Evolutionary conservation across 2,113 vertebrate genomes (phyloP).

Genomic region (Mohoua ochrocephala): DNA sequence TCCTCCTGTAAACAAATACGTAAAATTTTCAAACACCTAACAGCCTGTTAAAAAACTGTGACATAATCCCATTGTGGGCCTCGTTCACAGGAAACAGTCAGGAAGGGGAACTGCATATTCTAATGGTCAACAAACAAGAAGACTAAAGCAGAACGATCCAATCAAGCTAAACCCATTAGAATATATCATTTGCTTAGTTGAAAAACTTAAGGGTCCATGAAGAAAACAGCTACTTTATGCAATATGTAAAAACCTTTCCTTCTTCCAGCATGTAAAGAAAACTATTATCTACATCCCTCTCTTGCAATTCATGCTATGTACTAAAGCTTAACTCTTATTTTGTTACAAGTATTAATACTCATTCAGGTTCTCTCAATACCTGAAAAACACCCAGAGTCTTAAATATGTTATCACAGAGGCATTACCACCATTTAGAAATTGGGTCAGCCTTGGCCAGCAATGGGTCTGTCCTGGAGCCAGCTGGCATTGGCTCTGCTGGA

Average conservation of each 20-base stretch:
- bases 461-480: neutral
- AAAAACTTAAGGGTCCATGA: neutral
- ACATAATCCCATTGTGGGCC: accelerated
- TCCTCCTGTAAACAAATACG: neutral
- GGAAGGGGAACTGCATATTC: neutral
- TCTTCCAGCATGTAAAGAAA: neutral
- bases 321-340: neutral
- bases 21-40: neutral
- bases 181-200: neutral
- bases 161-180: neutral
- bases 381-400: neutral
- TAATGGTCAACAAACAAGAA: neutral
- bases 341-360: neutral
- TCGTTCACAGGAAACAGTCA: neutral
- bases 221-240: neutral
- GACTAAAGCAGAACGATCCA: neutral
- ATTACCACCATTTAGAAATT: neutral
- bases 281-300: neutral
- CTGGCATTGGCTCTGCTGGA: neutral
- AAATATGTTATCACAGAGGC: neutral
- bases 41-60: neutral
- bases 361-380: neutral
- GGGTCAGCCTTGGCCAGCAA: neutral
- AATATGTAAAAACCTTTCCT: neutral
- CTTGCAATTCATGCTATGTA: neutral